A percentile compares a stretch with the other conserved stretches of the same genome.
phyloP scores from a whole-genome alignment of 2,888 invertebrate species.

The Malachius bipustulatus region DNA sequence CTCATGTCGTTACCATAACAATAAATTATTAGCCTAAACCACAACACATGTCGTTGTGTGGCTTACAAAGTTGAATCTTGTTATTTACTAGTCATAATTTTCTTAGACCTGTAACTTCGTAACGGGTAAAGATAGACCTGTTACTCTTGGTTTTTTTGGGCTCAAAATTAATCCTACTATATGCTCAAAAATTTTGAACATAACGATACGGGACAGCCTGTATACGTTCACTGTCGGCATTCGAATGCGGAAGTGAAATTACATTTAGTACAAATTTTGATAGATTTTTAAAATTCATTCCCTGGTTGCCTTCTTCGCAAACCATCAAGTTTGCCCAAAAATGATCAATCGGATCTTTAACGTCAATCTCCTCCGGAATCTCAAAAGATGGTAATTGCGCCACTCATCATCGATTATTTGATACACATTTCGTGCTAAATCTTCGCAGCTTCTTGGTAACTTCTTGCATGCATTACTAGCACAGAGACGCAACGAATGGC shows the following conservation, averaged over 20 bases:
- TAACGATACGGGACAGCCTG: too few species aligned
- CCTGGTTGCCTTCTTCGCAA: slow-evolving; percentile 2
- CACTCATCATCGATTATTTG: slow-evolving; percentile 2
- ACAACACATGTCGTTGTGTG: too few species aligned
- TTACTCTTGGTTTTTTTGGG: too few species aligned
- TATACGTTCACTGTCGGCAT: slow-evolving; percentile 5
- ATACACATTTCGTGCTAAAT: background rate
- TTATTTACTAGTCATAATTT: too few species aligned
- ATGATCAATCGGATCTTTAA: slow-evolving; percentile 4
- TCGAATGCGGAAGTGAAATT: slow-evolving; percentile 6
- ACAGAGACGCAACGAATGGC: background rate
- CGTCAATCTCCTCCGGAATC: slow-evolving; percentile 4
- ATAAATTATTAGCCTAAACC: too few species aligned
- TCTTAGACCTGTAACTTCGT: too few species aligned
- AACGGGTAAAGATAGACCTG: too few species aligned
- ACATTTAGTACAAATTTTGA: slow-evolving; percentile 4
- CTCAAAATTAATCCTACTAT: too few species aligned
- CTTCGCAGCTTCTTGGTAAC: background rate
- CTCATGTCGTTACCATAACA: too few species aligned
- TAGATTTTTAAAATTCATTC: slow-evolving; percentile 5
- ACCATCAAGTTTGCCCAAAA: slow-evolving; percentile 1
- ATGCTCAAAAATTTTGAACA: too few species aligned
- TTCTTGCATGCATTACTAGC: slow-evolving; percentile 1
- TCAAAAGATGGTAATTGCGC: slow-evolving; percentile 5
- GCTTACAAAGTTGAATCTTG: too few species aligned